These are phyloP conservation scores for Tachyglossus aculeatus DNA, from an alignment of 2,797 vertebrate genomes.

Conservation along the genomic window DNA sequence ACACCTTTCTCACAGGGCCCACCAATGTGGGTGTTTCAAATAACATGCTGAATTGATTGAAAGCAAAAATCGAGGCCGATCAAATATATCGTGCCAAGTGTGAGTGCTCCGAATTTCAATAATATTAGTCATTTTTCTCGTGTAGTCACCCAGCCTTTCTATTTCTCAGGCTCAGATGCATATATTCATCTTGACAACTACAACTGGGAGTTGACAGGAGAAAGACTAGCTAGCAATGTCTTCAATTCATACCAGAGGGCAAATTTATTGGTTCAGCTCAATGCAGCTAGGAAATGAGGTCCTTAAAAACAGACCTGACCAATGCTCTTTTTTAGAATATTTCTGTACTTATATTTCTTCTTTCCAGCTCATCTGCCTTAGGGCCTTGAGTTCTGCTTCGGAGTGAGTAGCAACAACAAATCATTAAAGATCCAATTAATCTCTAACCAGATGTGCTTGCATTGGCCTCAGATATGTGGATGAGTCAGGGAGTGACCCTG, in stretches of 20 bases:
- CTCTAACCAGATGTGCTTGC: background rate
- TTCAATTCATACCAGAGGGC: too few relatives aligned
- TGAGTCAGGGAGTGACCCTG: background rate
- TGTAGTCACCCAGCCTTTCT: background rate
- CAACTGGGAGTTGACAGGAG: background rate
- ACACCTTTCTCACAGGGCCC: background rate
- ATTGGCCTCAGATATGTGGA: background rate
- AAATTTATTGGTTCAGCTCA: too few relatives aligned
- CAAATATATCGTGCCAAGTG: fast-evolving
- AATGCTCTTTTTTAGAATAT: background rate
- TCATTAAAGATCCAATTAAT: background rate
- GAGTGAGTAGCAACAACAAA: slow-evolving; percentile 14
- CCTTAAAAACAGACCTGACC: background rate
- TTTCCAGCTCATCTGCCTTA: background rate
- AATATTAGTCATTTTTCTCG: background rate
- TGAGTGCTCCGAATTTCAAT: background rate
- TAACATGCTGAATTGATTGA: background rate
- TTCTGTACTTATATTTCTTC: background rate
- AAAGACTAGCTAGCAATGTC: too few relatives aligned
- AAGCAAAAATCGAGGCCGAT: background rate
- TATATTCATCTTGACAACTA: background rate
- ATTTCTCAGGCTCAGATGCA: background rate
- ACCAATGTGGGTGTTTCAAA: background rate
- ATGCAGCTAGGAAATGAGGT: too few relatives aligned
- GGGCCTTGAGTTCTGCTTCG: slow-evolving; percentile 4